Percentiles rank a stretch among this genome's conserved stretches.
Conservation (phyloP, 2,113 vertebrate genomes). For the Bos indicus region DNA sequence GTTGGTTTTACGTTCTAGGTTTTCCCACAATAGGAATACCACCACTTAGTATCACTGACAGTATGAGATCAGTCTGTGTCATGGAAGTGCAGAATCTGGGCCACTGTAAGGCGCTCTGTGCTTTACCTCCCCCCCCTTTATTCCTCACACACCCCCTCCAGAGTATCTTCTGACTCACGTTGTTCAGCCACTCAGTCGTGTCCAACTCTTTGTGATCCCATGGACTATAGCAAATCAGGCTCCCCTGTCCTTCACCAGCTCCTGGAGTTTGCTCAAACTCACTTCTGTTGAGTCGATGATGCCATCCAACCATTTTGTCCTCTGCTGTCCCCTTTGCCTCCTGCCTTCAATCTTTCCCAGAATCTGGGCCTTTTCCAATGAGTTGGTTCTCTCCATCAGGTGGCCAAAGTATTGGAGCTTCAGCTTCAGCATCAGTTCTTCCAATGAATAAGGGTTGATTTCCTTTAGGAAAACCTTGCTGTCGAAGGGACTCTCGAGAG, state of each 20-base stretch:
- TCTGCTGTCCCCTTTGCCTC: not conserved
- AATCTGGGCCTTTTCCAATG: not conserved
- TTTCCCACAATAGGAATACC: not conserved
- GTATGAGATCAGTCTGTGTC: not conserved
- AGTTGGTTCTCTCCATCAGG: not conserved
- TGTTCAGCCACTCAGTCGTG: accelerated
- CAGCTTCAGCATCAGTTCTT: not conserved
- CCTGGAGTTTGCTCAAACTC: not conserved
- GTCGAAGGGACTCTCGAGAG: not conserved
- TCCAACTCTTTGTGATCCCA: not conserved
- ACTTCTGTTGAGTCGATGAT: not conserved
- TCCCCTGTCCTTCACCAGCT: not conserved
- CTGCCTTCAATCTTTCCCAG: not conserved
- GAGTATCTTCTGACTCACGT: not conserved
- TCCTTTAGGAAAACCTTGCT: not conserved
- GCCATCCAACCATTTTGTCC: not conserved
- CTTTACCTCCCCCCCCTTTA: not conserved
- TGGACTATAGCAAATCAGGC: not conserved
- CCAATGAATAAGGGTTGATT: not conserved
- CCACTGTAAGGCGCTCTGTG: not conserved
- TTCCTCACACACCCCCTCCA: no score
- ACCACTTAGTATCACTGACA: not conserved
- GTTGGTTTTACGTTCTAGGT: not conserved
- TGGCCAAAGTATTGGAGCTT: not conserved
- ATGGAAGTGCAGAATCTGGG: not conserved